These are phyloP conservation scores for Oligia fasciuncula DNA, from an alignment of 2,888 invertebrate genomes.

Conservation along the genomic window DNA sequence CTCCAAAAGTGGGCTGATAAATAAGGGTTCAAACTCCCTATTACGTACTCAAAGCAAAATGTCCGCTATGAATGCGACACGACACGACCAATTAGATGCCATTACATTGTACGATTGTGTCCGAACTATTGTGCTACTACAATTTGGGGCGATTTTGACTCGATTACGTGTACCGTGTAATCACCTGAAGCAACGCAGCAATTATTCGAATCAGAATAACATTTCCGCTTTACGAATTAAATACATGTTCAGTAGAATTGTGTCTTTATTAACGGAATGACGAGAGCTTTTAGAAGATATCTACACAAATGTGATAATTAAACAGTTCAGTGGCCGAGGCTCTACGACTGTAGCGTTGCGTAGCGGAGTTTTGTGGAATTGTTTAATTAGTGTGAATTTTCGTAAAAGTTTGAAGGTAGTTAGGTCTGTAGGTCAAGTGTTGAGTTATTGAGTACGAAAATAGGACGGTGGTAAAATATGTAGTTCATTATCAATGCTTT, in stretches of 20 bases:
- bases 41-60: slow-evolving; percentile 61
- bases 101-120: slow-evolving; percentile 74
- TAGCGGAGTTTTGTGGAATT: slow-evolving; percentile 20
- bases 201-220: slow-evolving; percentile 71
- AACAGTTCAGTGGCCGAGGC: slow-evolving; percentile 10
- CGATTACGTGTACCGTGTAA: slow-evolving; percentile 75
- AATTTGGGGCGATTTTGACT: slow-evolving; percentile 70
- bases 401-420: not conserved
- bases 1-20: slow-evolving; percentile 24
- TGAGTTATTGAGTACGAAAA: not conserved
- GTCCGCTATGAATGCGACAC: slow-evolving; percentile 72
- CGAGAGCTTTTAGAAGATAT: slow-evolving; percentile 57
- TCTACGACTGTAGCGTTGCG: not conserved
- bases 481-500: not conserved
- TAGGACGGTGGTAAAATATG: not conserved
- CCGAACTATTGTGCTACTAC: slow-evolving; percentile 73
- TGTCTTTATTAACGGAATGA: slow-evolving; percentile 60
- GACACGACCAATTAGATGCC: slow-evolving; percentile 76
- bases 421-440: slow-evolving; percentile 20
- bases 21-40: slow-evolving; percentile 41
- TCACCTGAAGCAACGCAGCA: slow-evolving; percentile 71
- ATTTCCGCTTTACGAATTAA: slow-evolving; percentile 68
- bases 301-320: slow-evolving; percentile 48
- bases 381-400: slow-evolving; percentile 35
- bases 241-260: slow-evolving; percentile 62